phyloP scores from a whole-genome alignment of 2,888 invertebrate species.

The Yponomeuta cagnagella region DNA sequence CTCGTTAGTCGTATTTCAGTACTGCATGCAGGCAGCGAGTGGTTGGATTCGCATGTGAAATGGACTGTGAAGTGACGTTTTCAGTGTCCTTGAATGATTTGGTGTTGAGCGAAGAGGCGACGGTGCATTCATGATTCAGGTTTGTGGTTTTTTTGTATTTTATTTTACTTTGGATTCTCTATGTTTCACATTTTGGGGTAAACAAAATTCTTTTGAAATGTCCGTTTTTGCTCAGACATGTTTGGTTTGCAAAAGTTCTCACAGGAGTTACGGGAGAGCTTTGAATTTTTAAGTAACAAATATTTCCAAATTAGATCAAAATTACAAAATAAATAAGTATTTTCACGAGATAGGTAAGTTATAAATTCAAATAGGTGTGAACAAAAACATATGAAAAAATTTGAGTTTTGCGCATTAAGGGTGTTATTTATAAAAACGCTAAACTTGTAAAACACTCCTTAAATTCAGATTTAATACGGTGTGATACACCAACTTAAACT shows the following conservation, averaged over 20 bases:
- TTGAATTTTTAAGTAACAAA: no score
- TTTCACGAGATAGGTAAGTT: no score
- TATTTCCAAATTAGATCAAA: no score
- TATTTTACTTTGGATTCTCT: background rate
- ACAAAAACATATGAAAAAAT: no score
- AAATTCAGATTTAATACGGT: no score
- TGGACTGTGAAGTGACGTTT: conserved; percentile 66
- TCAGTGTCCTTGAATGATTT: conserved; percentile 55
- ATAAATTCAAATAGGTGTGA: no score
- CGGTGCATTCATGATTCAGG: conserved; percentile 72
- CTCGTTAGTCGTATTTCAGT: background rate
- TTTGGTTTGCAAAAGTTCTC: background rate
- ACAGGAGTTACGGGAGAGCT: background rate
- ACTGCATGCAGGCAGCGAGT: conserved; percentile 6
- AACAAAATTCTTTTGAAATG: background rate
- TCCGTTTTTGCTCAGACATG: background rate
- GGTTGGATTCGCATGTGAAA: conserved; percentile 50
- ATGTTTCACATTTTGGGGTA: background rate
- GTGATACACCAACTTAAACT: no score
- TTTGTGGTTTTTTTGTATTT: conserved; percentile 55
- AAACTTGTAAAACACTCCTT: no score
- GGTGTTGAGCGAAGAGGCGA: conserved; percentile 47
- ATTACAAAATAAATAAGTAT: no score
- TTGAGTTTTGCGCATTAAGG: no score
- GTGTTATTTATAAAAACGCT: no score